These are phyloP conservation scores for Urosaurus nigricauda DNA, from an alignment of 2,797 vertebrate genomes.

Conservation along the genomic window DNA sequence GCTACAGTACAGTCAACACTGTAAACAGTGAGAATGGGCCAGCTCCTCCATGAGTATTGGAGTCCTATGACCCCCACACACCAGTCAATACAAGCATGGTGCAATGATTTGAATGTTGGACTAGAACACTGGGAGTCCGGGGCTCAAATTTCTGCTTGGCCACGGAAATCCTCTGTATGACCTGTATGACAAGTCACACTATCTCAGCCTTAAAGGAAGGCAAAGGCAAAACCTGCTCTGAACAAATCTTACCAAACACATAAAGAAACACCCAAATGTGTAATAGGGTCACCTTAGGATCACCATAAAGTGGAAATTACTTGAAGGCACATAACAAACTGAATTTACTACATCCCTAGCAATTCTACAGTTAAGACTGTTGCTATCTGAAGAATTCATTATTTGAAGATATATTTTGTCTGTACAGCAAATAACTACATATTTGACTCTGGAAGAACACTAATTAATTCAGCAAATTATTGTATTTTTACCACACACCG, in stretches of 20 bases:
- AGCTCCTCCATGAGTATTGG: background rate
- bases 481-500: background rate
- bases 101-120: no score
- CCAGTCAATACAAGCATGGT: background rate
- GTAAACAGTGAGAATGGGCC: background rate
- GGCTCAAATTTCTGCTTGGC: no score
- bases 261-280: no score
- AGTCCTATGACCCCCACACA: background rate
- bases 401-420: background rate
- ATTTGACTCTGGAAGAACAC: background rate
- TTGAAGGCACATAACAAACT: background rate
- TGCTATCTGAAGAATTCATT: background rate
- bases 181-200: no score
- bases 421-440: background rate
- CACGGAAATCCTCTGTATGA: no score
- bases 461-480: background rate
- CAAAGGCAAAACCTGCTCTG: no score
- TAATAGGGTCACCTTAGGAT: no score
- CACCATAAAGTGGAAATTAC: no score
- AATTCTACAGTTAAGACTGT: background rate
- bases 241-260: no score
- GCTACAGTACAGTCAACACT: no score
- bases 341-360: background rate
- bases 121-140: no score
- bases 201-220: no score